phyloP scores from a whole-genome alignment of 2,888 invertebrate species.

The Scaptomyza tumidula region DNA sequence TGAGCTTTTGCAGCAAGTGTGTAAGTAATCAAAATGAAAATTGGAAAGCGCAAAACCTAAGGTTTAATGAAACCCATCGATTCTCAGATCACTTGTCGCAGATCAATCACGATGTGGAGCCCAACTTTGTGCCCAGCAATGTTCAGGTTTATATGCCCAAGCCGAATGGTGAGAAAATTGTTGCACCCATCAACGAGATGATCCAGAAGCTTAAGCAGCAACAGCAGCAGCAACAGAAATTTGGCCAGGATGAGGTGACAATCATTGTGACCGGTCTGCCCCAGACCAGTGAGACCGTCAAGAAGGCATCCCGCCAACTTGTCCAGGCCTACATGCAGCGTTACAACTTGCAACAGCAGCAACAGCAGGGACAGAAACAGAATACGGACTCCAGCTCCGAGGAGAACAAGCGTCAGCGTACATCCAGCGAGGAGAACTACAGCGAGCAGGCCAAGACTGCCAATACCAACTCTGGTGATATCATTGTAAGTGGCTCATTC shows the following conservation, averaged over 20 bases:
- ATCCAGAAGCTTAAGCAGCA: conserved; percentile 60
- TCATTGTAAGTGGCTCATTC: conserved; percentile 66
- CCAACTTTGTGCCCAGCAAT: conserved; percentile 67
- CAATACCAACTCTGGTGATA: conserved; percentile 67
- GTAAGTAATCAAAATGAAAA: conserved; percentile 67
- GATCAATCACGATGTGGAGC: conserved; percentile 69
- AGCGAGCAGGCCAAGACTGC: conserved; percentile 51
- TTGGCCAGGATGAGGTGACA: conserved; percentile 80
- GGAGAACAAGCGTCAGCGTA: conserved; percentile 42
- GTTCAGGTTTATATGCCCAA: conserved; percentile 55
- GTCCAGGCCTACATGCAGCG: conserved; percentile 79
- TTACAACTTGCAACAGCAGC: conserved; percentile 68
- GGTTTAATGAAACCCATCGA: background rate
- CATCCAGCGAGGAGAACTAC: conserved; percentile 71
- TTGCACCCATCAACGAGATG: conserved; percentile 61
- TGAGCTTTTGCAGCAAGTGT: conserved; percentile 71
- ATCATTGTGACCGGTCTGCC: conserved; percentile 80
- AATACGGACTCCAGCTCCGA: conserved; percentile 31
- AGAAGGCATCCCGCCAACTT: conserved; percentile 73
- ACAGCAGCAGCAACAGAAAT: conserved; percentile 35
- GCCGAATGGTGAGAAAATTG: conserved; percentile 60
- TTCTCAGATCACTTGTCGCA: conserved; percentile 74
- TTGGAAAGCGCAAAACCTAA: no score
- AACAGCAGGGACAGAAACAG: conserved; percentile 39
- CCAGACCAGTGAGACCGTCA: conserved; percentile 63